Conservation (phyloP, 2,113 vertebrate species). For the Xiphophorus couchianus region DNA sequence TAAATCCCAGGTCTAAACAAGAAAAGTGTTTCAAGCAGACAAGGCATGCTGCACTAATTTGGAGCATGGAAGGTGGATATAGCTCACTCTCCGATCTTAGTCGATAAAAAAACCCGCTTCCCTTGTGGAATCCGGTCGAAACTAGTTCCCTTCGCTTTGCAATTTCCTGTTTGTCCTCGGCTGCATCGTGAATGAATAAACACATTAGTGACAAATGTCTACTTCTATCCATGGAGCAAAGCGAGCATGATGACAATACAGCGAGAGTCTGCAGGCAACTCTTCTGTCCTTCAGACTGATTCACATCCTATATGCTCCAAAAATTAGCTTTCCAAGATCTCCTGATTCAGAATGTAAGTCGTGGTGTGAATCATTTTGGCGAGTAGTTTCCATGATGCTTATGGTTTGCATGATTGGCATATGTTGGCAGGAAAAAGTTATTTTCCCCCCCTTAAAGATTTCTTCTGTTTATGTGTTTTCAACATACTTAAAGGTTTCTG, state of each 20-base stretch:
- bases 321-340: not conserved
- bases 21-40: slow-evolving; percentile 65
- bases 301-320: not conserved
- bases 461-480: no score
- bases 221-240: slow-evolving; percentile 5
- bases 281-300: not conserved
- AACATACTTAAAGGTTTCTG: not conserved
- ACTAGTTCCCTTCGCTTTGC: slow-evolving; percentile 17
- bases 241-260: slow-evolving; percentile 4
- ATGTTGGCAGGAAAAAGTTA: not conserved
- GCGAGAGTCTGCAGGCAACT: not conserved
- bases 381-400: not conserved
- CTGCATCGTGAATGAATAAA: slow-evolving; percentile 25
- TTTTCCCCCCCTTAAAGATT: no score
- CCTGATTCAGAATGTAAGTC: not conserved
- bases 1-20: slow-evolving; percentile 59
- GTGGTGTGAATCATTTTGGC: not conserved
- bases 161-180: slow-evolving; percentile 43
- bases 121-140: slow-evolving; percentile 13
- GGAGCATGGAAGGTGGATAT: slow-evolving; percentile 40
- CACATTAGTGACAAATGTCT: slow-evolving; percentile 11
- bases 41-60: slow-evolving; percentile 46
- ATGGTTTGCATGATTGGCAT: not conserved
- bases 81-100: slow-evolving; percentile 20
- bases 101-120: slow-evolving; percentile 21